Conservation (phyloP, 2,113 vertebrate species). For the Anhinga rufa region DNA sequence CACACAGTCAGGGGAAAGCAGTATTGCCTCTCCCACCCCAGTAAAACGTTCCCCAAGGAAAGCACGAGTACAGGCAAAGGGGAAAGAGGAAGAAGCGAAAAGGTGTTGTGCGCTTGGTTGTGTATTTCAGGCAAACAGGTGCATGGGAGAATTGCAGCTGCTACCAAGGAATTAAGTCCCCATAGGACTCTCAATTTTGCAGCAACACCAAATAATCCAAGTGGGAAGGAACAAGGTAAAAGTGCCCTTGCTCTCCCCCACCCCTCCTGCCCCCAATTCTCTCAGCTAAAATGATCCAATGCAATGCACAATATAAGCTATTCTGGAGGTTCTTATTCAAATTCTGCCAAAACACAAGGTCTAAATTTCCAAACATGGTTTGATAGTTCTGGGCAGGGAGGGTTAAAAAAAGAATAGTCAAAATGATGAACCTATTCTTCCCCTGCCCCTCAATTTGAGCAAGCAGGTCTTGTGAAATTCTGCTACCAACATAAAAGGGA, state of each 20-base stretch:
- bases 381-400: neutral
- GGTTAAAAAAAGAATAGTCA: neutral
- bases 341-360: neutral
- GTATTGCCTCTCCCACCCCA: neutral
- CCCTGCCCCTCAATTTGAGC: neutral
- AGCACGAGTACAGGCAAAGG: too few relatives aligned
- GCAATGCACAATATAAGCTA: neutral
- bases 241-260: neutral
- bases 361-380: neutral
- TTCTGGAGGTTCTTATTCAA: neutral
- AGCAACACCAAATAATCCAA: neutral
- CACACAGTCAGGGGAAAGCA: accelerated
- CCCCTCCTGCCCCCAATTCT: accelerated
- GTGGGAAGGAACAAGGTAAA: neutral
- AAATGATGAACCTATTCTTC: neutral
- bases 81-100: neutral
- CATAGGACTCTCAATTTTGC: neutral
- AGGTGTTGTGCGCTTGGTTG: accelerated
- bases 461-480: neutral
- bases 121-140: neutral
- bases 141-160: neutral
- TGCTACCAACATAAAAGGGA: neutral
- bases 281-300: neutral
- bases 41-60: neutral
- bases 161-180: neutral